Base-by-base conservation (phyloP, 2,888 invertebrate genomes). In the Craniophora ligustri region DNA sequence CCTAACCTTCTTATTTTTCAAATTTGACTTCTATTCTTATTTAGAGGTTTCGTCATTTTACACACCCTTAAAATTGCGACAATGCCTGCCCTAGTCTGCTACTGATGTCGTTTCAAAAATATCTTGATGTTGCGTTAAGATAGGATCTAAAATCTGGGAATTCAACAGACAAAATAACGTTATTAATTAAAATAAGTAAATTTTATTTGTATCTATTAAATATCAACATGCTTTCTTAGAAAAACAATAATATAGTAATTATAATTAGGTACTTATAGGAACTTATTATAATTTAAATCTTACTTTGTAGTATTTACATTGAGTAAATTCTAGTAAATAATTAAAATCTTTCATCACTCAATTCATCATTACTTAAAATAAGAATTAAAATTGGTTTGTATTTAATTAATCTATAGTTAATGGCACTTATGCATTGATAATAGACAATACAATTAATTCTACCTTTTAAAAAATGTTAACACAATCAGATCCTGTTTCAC, bases 261-360 rank as follows among this genome's bases (percentile, higher is more conserved):
- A 42, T 35, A 51, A 46, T 34, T 30, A 41, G n/a, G n/a, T 45
- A 47, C 23, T 23, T 57, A 38, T 48, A 75, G 66, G 71, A 73
- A 75, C 69, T 48, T 59, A 54, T 28, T 30, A 50, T 49, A 44
- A 62, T 51, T 60, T 10, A 40, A 55, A 47, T 44, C 51, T 67
- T 65, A 58, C 23, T 46, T 42, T 36, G 7, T 66, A 68, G 63
- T 74, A 76, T 75, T 76, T 74, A 76, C 74, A 75, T 53, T 28
- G 8, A 45, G 64, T 71, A 75, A 75, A 75, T 65, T 64, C 63
- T 70, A 68, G 58, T 47, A 56, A 45, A 41, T 41, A 39, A 30
- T 39, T 39, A 49, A 49, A 50, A 49, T 34, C 35, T 23, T n/a
- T n/a, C n/a, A n/a, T n/a, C n/a, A n/a, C n/a, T 4, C 19, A 36